Percentiles rank a stretch among this genome's conserved stretches.
phyloP scores from a whole-genome alignment of 2,888 invertebrate species.

The Lasioglossum zephyrum region DNA sequence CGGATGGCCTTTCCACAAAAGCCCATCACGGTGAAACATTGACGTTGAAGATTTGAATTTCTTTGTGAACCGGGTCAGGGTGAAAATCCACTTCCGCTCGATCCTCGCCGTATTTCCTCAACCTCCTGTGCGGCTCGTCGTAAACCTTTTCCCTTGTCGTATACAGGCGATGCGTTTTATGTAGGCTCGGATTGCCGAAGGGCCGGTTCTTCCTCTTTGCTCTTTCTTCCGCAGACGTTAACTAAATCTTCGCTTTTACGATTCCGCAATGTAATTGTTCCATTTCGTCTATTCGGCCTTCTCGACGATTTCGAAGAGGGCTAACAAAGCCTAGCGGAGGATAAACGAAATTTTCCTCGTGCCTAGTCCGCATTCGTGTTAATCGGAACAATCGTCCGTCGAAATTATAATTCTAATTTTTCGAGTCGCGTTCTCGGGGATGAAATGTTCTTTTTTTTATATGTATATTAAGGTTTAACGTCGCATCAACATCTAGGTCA shows the following conservation, averaged over 20 bases:
- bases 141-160: conserved; percentile 57
- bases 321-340: background rate
- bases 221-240: conserved; percentile 25
- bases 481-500: no score
- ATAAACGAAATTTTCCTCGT: background rate
- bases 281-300: background rate
- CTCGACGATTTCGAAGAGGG: background rate
- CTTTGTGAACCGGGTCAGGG: conserved; percentile 50
- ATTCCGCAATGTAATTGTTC: conserved; percentile 16
- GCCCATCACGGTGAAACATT: conserved; percentile 62
- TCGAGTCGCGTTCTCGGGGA: no score
- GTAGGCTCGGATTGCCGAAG: conserved; percentile 46
- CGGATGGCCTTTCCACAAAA: conserved; percentile 34
- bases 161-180: conserved; percentile 53
- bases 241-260: conserved; percentile 35
- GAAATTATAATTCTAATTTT: no score
- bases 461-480: no score
- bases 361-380: background rate
- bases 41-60: conserved; percentile 64
- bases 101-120: conserved; percentile 31
- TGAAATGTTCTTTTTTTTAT: no score
- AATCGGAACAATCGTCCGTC: background rate
- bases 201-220: conserved; percentile 44
- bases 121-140: conserved; percentile 39
- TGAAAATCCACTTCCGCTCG: conserved; percentile 56